A percentile compares a stretch with the other conserved stretches of the same genome.
These are phyloP conservation scores for Tyto alba DNA, from an alignment of 2,113 vertebrate genomes.

Conservation along the genomic window DNA sequence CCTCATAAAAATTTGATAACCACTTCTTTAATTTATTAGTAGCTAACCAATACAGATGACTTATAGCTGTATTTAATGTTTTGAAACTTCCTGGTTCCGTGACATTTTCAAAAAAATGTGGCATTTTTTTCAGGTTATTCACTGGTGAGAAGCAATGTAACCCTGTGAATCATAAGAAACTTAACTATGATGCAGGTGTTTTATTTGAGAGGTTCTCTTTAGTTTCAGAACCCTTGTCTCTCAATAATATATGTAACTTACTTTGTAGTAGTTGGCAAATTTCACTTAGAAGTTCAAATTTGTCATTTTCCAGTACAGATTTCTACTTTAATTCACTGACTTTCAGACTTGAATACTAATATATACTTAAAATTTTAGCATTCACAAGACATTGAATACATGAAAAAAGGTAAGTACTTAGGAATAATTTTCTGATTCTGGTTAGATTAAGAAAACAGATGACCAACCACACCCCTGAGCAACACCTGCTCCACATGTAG, in stretches of 20 bases:
- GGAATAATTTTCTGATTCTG: background rate
- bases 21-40: background rate
- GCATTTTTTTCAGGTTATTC: background rate
- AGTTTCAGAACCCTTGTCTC: background rate
- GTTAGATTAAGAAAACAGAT: background rate
- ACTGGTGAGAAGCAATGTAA: background rate
- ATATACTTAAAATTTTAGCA: background rate
- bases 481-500: background rate
- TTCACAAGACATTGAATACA: background rate
- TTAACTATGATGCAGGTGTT: background rate
- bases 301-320: background rate
- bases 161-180: background rate
- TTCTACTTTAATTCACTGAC: background rate
- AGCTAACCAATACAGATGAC: background rate
- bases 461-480: background rate
- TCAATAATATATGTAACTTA: background rate
- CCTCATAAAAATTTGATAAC: background rate
- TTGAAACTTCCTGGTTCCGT: background rate
- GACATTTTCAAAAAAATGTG: background rate
- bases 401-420: background rate
- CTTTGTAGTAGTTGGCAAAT: background rate
- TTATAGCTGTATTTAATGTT: background rate
- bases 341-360: background rate
- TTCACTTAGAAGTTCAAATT: background rate
- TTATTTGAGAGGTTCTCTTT: background rate